Evolutionary conservation across 37 sponge, comb jelly and placozoan genomes (phyloP).

Genomic region (Spongilla lacustris): DNA sequence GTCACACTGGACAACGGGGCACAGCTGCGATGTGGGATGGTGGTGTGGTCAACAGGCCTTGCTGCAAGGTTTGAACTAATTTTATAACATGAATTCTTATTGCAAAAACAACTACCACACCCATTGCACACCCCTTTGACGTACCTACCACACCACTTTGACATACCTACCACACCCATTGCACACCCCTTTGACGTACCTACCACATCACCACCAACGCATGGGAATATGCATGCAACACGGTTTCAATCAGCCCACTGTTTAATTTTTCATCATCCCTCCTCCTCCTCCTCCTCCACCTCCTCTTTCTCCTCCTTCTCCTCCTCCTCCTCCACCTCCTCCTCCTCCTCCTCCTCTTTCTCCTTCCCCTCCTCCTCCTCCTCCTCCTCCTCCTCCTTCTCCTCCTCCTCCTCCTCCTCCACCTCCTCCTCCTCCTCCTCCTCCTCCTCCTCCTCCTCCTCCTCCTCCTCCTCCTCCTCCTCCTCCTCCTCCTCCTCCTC

Average conservation of each 20-base stretch:
- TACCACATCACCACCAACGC: too few relatives aligned
- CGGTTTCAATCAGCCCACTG: too few relatives aligned
- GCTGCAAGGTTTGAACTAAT: conserved; percentile 69
- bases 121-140: not conserved
- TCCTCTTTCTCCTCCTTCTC: not conserved
- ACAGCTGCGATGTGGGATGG: conserved; percentile 75
- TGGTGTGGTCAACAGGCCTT: conserved; percentile 90
- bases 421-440: too few relatives aligned
- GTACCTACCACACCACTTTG: too few relatives aligned
- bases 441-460: too few relatives aligned
- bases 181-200: too few relatives aligned
- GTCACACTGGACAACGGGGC: conserved; percentile 55
- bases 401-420: too few relatives aligned
- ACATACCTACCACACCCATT: not conserved
- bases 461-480: too few relatives aligned
- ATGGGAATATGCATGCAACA: too few relatives aligned
- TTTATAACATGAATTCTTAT: not conserved
- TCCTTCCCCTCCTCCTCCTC: too few relatives aligned
- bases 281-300: not conserved
- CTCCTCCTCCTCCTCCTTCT: too few relatives aligned
- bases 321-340: not conserved
- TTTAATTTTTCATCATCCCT: not conserved
- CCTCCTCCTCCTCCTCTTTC: not conserved
- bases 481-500: too few relatives aligned
- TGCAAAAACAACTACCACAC: not conserved